Evolutionary conservation across 1,140 invertebrate species (phyloP).

Genomic region (Andrena cerasifolii): DNA sequence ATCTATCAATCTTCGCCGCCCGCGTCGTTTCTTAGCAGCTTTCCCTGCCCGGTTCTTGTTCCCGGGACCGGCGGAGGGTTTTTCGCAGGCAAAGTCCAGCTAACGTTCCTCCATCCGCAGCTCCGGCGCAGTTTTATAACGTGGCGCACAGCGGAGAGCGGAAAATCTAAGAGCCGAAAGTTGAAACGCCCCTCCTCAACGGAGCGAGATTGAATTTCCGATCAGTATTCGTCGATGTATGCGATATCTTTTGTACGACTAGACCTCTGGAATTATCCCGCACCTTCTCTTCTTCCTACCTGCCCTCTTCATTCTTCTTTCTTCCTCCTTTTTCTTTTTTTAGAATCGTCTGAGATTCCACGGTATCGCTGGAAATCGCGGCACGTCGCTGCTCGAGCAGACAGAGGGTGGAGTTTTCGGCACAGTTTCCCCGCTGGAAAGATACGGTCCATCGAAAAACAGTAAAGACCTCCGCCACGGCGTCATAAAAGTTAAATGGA

Average conservation of each 20-base stretch:
- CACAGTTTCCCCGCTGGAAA: slow-evolving; percentile 16
- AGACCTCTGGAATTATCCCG: slow-evolving; percentile 20
- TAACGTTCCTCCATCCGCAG: not conserved
- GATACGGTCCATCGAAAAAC: slow-evolving; percentile 52
- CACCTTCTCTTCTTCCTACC: slow-evolving; percentile 1
- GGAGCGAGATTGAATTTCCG: slow-evolving; percentile 71
- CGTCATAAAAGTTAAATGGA: slow-evolving; percentile 68
- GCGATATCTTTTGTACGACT: slow-evolving; percentile 29
- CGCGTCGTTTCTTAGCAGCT: not conserved
- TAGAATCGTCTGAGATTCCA: not conserved
- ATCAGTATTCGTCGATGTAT: slow-evolving; percentile 50
- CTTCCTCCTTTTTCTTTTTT: not conserved
- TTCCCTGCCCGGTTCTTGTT: slow-evolving; percentile 9
- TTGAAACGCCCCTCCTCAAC: slow-evolving; percentile 69
- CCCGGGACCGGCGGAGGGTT: not conserved
- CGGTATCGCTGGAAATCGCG: slow-evolving; percentile 38
- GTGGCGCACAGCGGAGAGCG: slow-evolving; percentile 22
- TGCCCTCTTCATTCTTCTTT: slow-evolving; percentile 5
- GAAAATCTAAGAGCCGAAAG: slow-evolving; percentile 47
- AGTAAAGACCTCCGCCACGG: slow-evolving; percentile 41
- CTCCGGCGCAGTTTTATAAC: slow-evolving; percentile 11
- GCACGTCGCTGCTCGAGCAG: slow-evolving; percentile 41
- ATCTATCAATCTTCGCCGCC: slow-evolving; percentile 56
- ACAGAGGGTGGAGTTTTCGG: slow-evolving; percentile 49
- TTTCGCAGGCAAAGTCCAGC: not conserved